Conservation (phyloP, 2,113 vertebrate species). For the Callospermophilus lateralis region DNA sequence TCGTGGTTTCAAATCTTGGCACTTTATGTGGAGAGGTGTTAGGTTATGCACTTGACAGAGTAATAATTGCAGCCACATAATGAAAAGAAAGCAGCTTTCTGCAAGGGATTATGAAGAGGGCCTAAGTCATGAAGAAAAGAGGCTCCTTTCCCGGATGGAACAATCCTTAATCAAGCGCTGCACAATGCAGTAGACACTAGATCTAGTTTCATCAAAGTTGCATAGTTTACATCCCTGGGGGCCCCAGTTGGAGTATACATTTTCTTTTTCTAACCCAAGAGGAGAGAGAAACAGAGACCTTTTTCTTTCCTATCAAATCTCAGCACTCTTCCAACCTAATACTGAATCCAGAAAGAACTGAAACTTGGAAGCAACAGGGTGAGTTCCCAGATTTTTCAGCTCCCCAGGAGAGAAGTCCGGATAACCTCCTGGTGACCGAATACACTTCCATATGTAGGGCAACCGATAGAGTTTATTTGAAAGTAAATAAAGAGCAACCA, state of each 20-base stretch:
- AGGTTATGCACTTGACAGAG: constrained; percentile 83
- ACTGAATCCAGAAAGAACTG: background rate
- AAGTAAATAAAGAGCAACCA: constrained; percentile 54
- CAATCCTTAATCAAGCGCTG: constrained; percentile 84
- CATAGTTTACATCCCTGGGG: constrained; percentile 61
- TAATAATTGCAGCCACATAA: constrained; percentile 83
- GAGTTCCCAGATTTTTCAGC: constrained; percentile 12
- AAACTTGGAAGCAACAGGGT: background rate
- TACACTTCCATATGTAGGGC: background rate
- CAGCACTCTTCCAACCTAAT: constrained; percentile 25
- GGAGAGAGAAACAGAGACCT: background rate
- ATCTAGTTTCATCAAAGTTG: constrained; percentile 70
- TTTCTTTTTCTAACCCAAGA: constrained; percentile 52
- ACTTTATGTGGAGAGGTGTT: constrained; percentile 83
- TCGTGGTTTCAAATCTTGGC: constrained; percentile 85
- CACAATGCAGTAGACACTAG: constrained; percentile 59
- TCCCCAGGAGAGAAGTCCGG: background rate
- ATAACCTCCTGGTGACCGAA: background rate
- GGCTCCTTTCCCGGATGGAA: constrained; percentile 81
- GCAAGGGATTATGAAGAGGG: constrained; percentile 80
- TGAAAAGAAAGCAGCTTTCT: constrained; percentile 82
- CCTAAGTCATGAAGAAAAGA: constrained; percentile 77
- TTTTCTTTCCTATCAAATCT: background rate
- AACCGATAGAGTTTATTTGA: background rate
- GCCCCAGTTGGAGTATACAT: background rate